Evolutionary conservation across 37 sponge, comb jelly and placozoan genomes (phyloP).

Genomic region (Bolinopsis microptera): DNA sequence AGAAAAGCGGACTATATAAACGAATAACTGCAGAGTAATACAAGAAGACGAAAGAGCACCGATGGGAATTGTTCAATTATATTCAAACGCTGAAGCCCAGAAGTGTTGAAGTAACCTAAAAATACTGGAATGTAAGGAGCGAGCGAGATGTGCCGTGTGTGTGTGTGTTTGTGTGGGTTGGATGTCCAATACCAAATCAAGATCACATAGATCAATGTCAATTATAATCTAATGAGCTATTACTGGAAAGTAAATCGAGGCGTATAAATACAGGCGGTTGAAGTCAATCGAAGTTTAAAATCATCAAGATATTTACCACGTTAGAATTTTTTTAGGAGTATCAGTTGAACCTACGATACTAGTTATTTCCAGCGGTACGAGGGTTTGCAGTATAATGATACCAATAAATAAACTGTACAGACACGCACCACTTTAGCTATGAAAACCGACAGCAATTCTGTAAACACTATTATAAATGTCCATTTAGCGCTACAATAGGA

Average conservation of each 20-base stretch:
- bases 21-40: not conserved
- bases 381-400: not conserved
- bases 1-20: too few species aligned
- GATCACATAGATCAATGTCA: not conserved
- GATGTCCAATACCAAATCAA: not conserved
- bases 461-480: not conserved
- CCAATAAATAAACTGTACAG: conserved; percentile 19
- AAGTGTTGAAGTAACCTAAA: not conserved
- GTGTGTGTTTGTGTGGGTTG: not conserved
- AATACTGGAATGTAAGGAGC: not conserved
- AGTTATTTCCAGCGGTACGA: not conserved
- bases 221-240: not conserved
- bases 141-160: not conserved
- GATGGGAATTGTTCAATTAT: not conserved
- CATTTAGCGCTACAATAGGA: not conserved
- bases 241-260: not conserved
- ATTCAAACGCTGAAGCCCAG: not conserved
- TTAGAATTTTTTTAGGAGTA: not conserved
- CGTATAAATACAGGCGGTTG: not conserved
- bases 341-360: not conserved
- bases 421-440: conserved; percentile 50
- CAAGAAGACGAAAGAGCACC: not conserved
- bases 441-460: conserved; percentile 47
- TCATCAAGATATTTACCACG: not conserved
- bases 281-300: not conserved